Base-by-base conservation (phyloP, 1,140 invertebrate species). In the Heliothis virescens region DNA sequence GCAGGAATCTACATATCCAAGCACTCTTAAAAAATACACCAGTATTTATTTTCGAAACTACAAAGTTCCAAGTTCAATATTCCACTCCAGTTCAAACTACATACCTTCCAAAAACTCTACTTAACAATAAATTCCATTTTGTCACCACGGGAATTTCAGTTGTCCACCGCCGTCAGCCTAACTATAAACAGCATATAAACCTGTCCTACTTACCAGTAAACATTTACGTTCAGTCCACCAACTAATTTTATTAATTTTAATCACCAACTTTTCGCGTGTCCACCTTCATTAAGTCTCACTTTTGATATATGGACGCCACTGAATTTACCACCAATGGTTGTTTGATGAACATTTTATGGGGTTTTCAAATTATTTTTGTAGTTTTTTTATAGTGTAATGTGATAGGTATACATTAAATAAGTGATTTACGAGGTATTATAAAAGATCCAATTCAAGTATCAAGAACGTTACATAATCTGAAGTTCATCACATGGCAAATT, bases 191-290 rank as follows among this genome's bases (percentile, higher is more conserved):
- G 21, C 15, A 60, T 26, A 12, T 60, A 60, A 60, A 60, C 57
- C 11, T 12, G 57, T 60, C 57, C 57, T 60, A 60, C 21, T 60
- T 60, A 60, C 57, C 11, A 3, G 3, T 13, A 26, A 60, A 60
- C 26, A 26, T 60, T 60, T 60, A 16, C 21, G 1, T 15, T n/a
- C 67, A 53, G 67, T 53, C 74, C 16, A 29, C 60, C 11, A 65
- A 77, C 74, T 65, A 77, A 77, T 77, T 77, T 77, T 77, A 77
- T 77, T 77, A 77, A 77, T 77, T 77, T 65, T 77, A 77, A 77
- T 77, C 60, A 77, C 74, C 74, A 34, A 16, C 21, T 29, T 77
- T 63, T 77, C 74, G 74, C 74, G 74, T 77, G 74, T 65, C 50
- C 12, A 16, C 26, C 11, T 34, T 62, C 74, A 77, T 77, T 77